A percentile compares a stretch with the other conserved stretches of the same genome.
Conservation (phyloP, 2,888 invertebrate species). For the Perizoma flavofasciatum region DNA sequence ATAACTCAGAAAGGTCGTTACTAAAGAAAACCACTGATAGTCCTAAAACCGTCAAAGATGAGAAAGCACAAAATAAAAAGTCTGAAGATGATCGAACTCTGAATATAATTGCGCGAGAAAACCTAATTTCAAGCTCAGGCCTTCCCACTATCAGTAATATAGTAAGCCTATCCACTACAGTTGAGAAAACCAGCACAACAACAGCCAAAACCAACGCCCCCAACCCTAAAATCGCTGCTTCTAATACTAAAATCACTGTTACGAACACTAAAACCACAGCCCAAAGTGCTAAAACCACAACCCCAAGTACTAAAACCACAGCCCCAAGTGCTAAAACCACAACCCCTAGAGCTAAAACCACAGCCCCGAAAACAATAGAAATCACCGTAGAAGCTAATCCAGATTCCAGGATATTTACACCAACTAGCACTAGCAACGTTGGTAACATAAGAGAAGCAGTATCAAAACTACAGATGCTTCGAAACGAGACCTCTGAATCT, state of each 20-base stretch:
- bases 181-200: constrained; percentile 37
- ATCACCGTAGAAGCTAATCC: constrained; percentile 51
- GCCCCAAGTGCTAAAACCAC: constrained; percentile 12
- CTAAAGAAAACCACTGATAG: constrained; percentile 33
- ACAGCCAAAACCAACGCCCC: constrained; percentile 36
- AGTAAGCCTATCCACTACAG: constrained; percentile 58
- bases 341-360: constrained; percentile 5
- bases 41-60: constrained; percentile 53
- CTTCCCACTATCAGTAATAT: constrained; percentile 70
- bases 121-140: constrained; percentile 40
- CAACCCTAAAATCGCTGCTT: constrained; percentile 12
- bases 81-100: constrained; percentile 66
- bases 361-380: constrained; percentile 43
- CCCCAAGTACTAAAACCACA: constrained; percentile 5
- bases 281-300: too few relatives aligned
- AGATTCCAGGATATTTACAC: constrained; percentile 60
- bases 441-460: constrained; percentile 60
- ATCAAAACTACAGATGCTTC: constrained; percentile 57
- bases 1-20: constrained; percentile 36
- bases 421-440: constrained; percentile 58
- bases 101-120: constrained; percentile 56
- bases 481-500: constrained; percentile 49
- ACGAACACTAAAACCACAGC: constrained; percentile 13
- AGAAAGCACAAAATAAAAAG: constrained; percentile 38
- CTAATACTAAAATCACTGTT: constrained; percentile 29